These are phyloP conservation scores for Mesembrinibis cayennensis DNA, from an alignment of 2,113 vertebrate genomes.

Conservation along the genomic window DNA sequence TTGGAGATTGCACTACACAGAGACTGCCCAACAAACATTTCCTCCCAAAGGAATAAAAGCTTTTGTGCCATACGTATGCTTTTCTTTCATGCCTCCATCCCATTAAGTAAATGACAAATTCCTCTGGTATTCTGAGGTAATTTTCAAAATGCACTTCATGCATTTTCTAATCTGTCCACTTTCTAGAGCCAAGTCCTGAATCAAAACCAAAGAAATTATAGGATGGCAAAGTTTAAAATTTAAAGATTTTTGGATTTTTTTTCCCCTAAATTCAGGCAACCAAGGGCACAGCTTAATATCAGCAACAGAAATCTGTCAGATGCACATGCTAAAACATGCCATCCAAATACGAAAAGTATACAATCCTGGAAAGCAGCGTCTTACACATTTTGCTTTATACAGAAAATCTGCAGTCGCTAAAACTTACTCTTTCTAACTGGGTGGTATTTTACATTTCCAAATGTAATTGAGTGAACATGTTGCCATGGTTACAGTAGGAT, in stretches of 20 bases:
- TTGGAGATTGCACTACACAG: background rate
- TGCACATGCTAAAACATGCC: background rate
- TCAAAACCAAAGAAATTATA: background rate
- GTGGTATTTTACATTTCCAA: slow-evolving; percentile 70
- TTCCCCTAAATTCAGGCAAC: background rate
- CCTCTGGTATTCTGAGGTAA: background rate
- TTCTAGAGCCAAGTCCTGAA: background rate
- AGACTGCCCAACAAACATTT: background rate
- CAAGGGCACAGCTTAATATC: background rate
- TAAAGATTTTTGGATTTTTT: background rate
- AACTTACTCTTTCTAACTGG: slow-evolving; percentile 67
- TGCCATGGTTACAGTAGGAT: slow-evolving; percentile 57
- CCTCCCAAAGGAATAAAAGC: background rate
- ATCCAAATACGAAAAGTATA: background rate
- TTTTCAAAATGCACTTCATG: background rate
- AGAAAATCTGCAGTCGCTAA: slow-evolving; percentile 22
- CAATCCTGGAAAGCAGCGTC: slow-evolving; percentile 19
- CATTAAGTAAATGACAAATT: background rate
- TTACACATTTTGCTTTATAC: background rate
- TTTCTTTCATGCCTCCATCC: background rate
- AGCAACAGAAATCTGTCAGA: fast-evolving
- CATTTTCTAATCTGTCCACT: background rate
- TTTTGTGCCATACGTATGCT: background rate
- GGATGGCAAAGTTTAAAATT: background rate
- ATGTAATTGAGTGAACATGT: slow-evolving; percentile 60